A percentile compares a stretch with the other conserved stretches of the same genome.
These are phyloP conservation scores for Schmidtea mediterranea DNA, from an alignment of 1,140 invertebrate species.

Conservation along the genomic window DNA sequence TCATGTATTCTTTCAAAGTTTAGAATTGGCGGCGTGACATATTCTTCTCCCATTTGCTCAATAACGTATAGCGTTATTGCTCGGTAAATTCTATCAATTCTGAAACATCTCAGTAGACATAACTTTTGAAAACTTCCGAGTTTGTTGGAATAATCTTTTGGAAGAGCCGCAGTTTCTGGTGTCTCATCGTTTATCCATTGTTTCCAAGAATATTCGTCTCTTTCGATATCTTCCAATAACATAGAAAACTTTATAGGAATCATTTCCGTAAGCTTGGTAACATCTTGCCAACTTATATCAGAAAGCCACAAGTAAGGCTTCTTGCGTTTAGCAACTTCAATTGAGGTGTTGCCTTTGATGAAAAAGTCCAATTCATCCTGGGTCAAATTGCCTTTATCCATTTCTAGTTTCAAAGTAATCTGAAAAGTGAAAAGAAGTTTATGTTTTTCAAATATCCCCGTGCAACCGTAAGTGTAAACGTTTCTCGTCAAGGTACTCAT, in stretches of 20 bases:
- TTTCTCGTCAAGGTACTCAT: constrained; percentile 59
- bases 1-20: constrained; percentile 27
- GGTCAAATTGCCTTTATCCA: constrained; percentile 24
- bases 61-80: constrained; percentile 26
- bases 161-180: constrained; percentile 40
- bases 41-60: constrained; percentile 27
- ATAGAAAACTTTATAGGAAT: constrained; percentile 46
- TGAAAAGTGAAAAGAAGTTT: constrained; percentile 30
- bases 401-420: constrained; percentile 29
- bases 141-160: constrained; percentile 48
- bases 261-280: constrained; percentile 51
- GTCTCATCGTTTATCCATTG: constrained; percentile 43
- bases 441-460: constrained; percentile 28
- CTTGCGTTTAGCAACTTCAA: constrained; percentile 46
- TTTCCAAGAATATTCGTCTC: constrained; percentile 44
- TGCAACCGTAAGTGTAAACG: constrained; percentile 23
- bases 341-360: constrained; percentile 31
- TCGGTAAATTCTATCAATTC: constrained; percentile 25
- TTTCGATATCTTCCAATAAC: constrained; percentile 44
- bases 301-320: constrained; percentile 51
- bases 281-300: constrained; percentile 52
- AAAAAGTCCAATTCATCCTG: constrained; percentile 30
- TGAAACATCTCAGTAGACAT: constrained; percentile 24
- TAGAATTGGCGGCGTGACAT: constrained; percentile 26
- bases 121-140: constrained; percentile 36